Conservation (phyloP, 92 coral and sea anemone species). For the Bergia puertoricense region DNA sequence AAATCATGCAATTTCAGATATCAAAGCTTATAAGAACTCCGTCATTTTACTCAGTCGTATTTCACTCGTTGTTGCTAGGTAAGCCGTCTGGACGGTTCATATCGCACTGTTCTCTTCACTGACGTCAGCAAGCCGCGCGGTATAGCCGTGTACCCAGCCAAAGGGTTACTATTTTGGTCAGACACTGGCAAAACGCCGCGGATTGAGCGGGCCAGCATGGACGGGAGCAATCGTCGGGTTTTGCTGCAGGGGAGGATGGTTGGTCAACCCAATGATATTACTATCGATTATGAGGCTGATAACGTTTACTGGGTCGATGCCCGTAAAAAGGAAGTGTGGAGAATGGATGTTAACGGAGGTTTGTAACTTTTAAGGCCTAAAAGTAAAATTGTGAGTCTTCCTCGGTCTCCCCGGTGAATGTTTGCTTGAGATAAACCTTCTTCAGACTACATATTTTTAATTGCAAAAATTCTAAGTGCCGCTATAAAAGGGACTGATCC, state of each 20-base stretch:
- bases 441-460: not conserved
- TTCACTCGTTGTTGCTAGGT: slow-evolving; percentile 56
- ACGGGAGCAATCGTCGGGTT: slow-evolving; percentile 67
- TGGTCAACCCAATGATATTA: slow-evolving; percentile 72
- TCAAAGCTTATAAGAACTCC: not conserved
- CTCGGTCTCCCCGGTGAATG: not conserved
- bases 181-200: slow-evolving; percentile 62
- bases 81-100: slow-evolving; percentile 83
- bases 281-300: slow-evolving; percentile 72
- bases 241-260: slow-evolving; percentile 46
- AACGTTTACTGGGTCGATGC: slow-evolving; percentile 78
- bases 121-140: slow-evolving; percentile 74
- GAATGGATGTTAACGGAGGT: slow-evolving; percentile 87
- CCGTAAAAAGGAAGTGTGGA: slow-evolving; percentile 52
- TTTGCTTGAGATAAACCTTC: not conserved
- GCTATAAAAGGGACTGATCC: no score
- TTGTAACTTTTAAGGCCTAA: not conserved
- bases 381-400: not conserved
- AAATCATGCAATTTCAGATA: no score
- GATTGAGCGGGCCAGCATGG: slow-evolving; percentile 84
- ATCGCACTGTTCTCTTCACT: slow-evolving; percentile 70
- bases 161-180: slow-evolving; percentile 92
- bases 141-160: slow-evolving; percentile 83
- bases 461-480: no score
- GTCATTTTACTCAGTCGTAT: not conserved